These are phyloP conservation scores for Sorex fumeus DNA, from an alignment of 2,113 vertebrate genomes.

Conservation along the genomic window DNA sequence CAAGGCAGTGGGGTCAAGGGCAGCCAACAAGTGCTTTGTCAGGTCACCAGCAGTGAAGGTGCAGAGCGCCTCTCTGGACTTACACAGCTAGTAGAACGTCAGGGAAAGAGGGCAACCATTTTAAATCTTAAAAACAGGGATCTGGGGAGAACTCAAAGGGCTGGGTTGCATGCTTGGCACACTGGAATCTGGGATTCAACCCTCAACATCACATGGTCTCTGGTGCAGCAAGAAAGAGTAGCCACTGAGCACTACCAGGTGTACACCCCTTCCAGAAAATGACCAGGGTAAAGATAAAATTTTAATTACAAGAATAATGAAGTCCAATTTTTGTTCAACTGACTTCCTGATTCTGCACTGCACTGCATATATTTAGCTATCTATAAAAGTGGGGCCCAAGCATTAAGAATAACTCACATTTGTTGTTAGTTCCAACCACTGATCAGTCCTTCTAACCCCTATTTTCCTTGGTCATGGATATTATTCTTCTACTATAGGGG, in stretches of 20 bases:
- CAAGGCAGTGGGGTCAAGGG: neutral
- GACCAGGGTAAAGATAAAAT: neutral
- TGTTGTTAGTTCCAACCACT: conserved; percentile 12
- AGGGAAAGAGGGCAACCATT: neutral
- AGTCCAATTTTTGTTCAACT: conserved; percentile 21
- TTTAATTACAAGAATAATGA: neutral
- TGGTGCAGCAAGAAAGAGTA: no score
- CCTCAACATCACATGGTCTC: no score
- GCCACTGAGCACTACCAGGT: no score
- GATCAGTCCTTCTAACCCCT: no score
- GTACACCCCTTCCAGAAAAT: neutral
- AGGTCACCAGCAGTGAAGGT: neutral
- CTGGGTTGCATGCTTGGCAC: no score
- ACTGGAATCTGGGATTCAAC: no score
- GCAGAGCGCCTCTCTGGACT: neutral
- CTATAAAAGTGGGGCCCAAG: conserved; percentile 28
- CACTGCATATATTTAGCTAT: neutral
- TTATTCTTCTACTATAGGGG: no score
- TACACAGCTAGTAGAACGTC: neutral
- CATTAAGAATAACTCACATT: conserved; percentile 16
- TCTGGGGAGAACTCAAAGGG: neutral
- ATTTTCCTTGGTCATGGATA: no score
- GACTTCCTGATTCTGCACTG: neutral
- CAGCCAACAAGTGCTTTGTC: neutral
- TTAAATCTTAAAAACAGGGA: neutral